Conservation (phyloP, 2,113 vertebrate species). For the Vombatus ursinus region DNA sequence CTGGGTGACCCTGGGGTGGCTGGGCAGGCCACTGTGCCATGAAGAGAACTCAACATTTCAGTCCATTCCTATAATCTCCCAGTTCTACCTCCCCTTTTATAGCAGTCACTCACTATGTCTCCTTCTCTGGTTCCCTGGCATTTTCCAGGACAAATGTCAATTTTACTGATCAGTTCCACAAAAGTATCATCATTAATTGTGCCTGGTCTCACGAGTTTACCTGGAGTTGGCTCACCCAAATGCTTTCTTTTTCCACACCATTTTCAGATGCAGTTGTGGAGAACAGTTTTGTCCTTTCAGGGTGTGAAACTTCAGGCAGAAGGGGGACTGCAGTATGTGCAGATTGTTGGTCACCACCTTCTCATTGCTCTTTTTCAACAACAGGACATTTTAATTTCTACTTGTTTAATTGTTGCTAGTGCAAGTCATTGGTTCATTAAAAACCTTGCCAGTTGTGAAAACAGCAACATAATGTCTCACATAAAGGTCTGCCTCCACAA, state of each 20-base stretch:
- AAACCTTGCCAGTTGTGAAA: conserved; percentile 48
- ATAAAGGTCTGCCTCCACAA: conserved; percentile 59
- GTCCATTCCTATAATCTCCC: conserved; percentile 53
- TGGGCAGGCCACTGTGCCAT: conserved; percentile 52
- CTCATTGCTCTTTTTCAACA: conserved; percentile 60
- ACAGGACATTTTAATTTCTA: conserved; percentile 64
- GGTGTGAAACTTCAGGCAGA: conserved; percentile 55
- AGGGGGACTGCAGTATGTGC: conserved; percentile 34
- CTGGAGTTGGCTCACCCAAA: conserved; percentile 68
- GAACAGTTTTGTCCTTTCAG: conserved; percentile 59
- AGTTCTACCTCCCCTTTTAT: conserved; percentile 42
- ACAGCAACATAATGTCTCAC: conserved; percentile 53
- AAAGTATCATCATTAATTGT: conserved; percentile 45
- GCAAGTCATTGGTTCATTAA: conserved; percentile 68
- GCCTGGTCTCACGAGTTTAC: conserved; percentile 59
- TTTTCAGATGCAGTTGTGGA: conserved; percentile 66
- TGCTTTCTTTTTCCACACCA: conserved; percentile 69
- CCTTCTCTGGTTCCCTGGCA: conserved; percentile 27
- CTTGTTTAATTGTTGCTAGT: conserved; percentile 68
- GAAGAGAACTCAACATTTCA: conserved; percentile 54
- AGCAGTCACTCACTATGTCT: conserved; percentile 13
- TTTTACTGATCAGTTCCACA: background rate
- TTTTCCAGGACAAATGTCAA: conserved; percentile 49
- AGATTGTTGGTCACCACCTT: conserved; percentile 57
- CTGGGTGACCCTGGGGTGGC: conserved; percentile 49